These are phyloP conservation scores for Orestias chungarensis DNA, from an alignment of 2,797 vertebrate genomes.

Conservation along the genomic window DNA sequence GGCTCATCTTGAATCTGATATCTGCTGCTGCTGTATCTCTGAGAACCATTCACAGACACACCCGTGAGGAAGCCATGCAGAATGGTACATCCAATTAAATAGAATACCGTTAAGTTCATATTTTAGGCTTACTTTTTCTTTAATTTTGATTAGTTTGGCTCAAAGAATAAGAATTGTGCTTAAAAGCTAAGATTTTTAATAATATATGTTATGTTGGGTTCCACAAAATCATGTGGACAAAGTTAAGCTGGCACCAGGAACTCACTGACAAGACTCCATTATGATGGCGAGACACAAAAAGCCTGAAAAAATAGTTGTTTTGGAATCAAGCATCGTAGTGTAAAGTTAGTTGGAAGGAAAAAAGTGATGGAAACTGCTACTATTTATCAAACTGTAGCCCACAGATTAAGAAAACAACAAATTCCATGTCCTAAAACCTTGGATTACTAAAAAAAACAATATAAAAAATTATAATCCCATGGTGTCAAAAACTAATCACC, in stretches of 20 bases:
- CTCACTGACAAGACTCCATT: background rate
- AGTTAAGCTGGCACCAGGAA: background rate
- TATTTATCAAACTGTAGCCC: background rate
- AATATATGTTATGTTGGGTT: background rate
- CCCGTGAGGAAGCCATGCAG: constrained; percentile 48
- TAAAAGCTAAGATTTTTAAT: background rate
- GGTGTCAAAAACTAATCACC: too few species aligned
- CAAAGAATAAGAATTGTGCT: background rate
- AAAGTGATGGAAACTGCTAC: background rate
- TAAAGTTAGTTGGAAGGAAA: background rate
- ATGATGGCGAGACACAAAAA: background rate
- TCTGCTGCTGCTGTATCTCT: constrained; percentile 44
- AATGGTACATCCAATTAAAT: constrained; percentile 8
- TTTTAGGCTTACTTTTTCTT: background rate
- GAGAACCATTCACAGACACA: constrained; percentile 27
- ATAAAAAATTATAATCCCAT: too few species aligned
- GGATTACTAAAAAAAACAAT: background rate
- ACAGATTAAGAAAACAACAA: background rate
- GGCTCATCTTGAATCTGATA: constrained; percentile 52
- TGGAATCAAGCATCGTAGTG: background rate
- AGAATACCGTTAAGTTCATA: background rate
- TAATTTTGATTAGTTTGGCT: background rate
- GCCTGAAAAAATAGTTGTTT: background rate
- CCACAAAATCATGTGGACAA: background rate
- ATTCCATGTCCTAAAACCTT: background rate